Percentiles rank a stretch among this genome's conserved stretches.
Conservation (phyloP, 92 coral and sea anemone species). For the Anthopleura xanthogrammica region DNA sequence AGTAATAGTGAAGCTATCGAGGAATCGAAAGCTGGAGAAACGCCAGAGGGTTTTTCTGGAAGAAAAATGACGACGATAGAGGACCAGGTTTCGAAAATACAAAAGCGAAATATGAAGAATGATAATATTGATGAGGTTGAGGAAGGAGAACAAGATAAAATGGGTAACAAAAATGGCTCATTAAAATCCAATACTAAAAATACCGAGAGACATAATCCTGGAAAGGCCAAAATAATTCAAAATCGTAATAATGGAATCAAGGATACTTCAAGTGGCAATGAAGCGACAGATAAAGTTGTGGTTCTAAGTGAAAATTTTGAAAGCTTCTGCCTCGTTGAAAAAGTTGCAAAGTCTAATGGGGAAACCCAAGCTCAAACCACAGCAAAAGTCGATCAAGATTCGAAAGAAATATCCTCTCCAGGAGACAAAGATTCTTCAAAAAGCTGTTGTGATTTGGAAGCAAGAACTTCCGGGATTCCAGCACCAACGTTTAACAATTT, state of each 20-base stretch:
- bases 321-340: conserved; percentile 28
- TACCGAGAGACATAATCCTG: background rate
- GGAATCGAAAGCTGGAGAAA: conserved; percentile 8
- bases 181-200: background rate
- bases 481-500: background rate
- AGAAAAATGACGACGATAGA: background rate
- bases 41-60: background rate
- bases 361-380: no score
- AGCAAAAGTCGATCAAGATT: background rate
- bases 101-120: conserved; percentile 9
- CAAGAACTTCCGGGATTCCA: conserved; percentile 1
- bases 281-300: background rate
- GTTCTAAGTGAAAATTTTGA: conserved; percentile 12
- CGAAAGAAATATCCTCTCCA: background rate
- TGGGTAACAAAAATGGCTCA: conserved; percentile 10
- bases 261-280: background rate
- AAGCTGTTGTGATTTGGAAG: background rate
- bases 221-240: background rate
- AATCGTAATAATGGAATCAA: background rate
- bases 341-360: background rate
- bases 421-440: background rate
- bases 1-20: background rate
- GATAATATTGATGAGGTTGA: background rate
- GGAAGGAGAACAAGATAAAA: background rate
- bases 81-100: conserved; percentile 11